Conservation (phyloP, 1,140 invertebrate genomes). For the Drosophila kohkoa region DNA sequence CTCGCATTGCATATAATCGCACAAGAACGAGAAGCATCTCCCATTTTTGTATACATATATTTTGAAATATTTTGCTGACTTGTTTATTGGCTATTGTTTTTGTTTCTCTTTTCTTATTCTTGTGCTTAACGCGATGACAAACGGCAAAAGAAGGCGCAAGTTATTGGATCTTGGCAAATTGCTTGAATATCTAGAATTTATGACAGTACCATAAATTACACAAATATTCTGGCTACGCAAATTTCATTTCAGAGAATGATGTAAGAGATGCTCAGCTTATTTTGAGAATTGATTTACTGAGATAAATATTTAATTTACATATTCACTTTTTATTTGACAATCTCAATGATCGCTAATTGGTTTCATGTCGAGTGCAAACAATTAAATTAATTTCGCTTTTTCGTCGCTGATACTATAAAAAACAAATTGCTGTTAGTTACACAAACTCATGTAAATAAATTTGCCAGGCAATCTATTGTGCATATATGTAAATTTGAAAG, state of each 20-base stretch:
- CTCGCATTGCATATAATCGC: conserved; percentile 52
- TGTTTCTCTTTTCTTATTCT: not conserved
- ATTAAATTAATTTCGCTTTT: not conserved
- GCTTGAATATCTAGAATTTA: conserved; percentile 31
- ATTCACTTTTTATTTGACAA: too few relatives aligned
- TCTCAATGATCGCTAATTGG: too few relatives aligned
- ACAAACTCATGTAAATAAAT: not conserved
- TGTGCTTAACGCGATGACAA: conserved; percentile 58
- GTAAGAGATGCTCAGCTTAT: not conserved
- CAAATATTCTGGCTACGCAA: not conserved
- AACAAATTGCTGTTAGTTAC: not conserved
- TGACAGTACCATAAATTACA: conserved; percentile 6
- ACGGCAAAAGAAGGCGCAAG: conserved; percentile 43
- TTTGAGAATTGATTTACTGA: not conserved
- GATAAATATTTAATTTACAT: not conserved
- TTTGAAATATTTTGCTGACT: conserved; percentile 64
- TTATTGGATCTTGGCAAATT: conserved; percentile 12
- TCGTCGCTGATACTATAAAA: not conserved
- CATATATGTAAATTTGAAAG: not conserved
- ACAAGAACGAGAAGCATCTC: conserved; percentile 45
- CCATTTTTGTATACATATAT: conserved; percentile 31
- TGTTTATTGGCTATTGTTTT: conserved; percentile 59
- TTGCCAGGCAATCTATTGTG: not conserved
- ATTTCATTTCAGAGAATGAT: not conserved
- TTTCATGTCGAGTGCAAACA: not conserved